Evolutionary conservation across 2,797 vertebrate genomes (phyloP).

Genomic region (Dendrocincla tyrannina): DNA sequence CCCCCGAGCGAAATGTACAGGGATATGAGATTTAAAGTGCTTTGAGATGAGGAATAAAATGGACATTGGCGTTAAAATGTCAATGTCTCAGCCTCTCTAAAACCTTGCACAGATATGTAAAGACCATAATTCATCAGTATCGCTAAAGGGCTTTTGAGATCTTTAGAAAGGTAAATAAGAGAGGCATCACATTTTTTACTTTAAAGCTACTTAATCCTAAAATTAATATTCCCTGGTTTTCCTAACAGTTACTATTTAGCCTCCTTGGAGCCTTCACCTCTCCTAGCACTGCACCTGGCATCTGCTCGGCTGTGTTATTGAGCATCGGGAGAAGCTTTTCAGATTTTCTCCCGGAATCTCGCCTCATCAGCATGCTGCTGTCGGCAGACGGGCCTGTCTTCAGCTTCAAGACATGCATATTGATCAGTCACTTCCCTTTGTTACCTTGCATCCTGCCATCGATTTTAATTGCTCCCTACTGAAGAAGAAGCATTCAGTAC

Average conservation of each 20-base stretch:
- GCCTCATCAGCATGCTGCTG: slow-evolving; percentile 55
- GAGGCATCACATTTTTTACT: not conserved
- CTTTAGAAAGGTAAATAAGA: not conserved
- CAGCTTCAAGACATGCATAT: slow-evolving; percentile 52
- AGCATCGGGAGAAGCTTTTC: not conserved
- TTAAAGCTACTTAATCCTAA: not conserved
- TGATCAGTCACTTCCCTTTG: slow-evolving; percentile 53
- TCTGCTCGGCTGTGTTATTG: not conserved
- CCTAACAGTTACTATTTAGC: not conserved
- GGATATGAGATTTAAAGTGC: not conserved
- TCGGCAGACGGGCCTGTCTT: not conserved
- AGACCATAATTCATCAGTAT: not conserved
- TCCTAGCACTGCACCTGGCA: not conserved
- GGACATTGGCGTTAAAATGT: not conserved
- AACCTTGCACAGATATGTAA: not conserved
- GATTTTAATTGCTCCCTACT: slow-evolving; percentile 20
- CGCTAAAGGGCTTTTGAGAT: not conserved
- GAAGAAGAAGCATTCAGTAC: not conserved
- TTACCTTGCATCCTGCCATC: slow-evolving; percentile 35
- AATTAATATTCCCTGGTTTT: not conserved
- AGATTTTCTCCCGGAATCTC: slow-evolving; percentile 11
- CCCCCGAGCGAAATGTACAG: not conserved
- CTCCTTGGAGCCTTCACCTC: not conserved
- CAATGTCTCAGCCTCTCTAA: not conserved
- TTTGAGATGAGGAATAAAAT: not conserved